Evolutionary conservation across 2,888 invertebrate genomes (phyloP).

Genomic region (Sminthurinus aureus): DNA sequence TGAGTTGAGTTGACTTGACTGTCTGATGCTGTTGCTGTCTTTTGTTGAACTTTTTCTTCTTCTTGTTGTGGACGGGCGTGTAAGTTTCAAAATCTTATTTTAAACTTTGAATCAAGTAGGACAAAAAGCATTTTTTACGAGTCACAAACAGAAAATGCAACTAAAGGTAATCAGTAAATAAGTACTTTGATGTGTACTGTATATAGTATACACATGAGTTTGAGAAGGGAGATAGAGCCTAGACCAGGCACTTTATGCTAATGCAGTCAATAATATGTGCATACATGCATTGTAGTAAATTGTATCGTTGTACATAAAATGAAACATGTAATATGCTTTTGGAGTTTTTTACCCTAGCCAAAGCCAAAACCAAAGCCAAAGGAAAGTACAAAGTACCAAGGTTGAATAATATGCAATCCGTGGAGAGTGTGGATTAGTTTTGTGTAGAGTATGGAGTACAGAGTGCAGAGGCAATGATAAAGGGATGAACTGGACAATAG

Average conservation of each 20-base stretch:
- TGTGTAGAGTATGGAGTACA: neutral
- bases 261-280: neutral
- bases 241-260: neutral
- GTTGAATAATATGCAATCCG: slow-evolving; percentile 10
- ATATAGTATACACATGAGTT: neutral
- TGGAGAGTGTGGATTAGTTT: slow-evolving; percentile 21
- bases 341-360: too few species aligned
- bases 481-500: slow-evolving; percentile 39
- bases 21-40: neutral
- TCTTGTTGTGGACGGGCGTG: neutral
- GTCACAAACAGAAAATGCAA: slow-evolving; percentile 15
- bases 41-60: neutral
- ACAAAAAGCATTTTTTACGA: slow-evolving; percentile 6
- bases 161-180: slow-evolving; percentile 19
- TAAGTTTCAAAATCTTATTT: slow-evolving; percentile 10
- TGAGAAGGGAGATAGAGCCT: neutral
- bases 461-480: slow-evolving; percentile 22
- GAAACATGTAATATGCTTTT: neutral
- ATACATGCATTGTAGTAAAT: neutral
- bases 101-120: slow-evolving; percentile 19
- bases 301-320: neutral
- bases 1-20: too few species aligned
- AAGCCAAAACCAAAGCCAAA: too few species aligned
- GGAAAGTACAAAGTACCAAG: neutral
- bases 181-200: slow-evolving; percentile 22